Base-by-base conservation (phyloP, 2,797 vertebrate species). In the Neosalanx taihuensis region DNA sequence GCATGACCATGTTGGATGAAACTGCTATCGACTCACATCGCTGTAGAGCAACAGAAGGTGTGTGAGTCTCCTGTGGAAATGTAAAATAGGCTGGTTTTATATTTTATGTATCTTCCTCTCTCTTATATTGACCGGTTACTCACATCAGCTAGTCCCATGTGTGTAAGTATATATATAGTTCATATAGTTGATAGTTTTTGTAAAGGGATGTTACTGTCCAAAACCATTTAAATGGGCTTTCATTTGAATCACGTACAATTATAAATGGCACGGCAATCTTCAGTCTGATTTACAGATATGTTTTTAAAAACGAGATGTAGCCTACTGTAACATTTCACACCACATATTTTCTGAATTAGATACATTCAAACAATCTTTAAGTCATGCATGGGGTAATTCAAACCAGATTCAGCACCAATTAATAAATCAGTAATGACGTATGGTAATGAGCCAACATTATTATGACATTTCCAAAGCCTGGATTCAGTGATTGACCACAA, bases 11-110 rank as follows among this genome's bases (percentile, higher is more conserved):
- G 29, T 35, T 68, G 78, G 76, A 64, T 33, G 64, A 77, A 60
- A 68, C 69, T 73, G 78, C 73, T 63, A 85, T 83, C 76, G 81
- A n/a, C 20, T 26, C 74, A 76, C 73, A 82, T 81, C 67, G 58
- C 70, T 69, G n/a, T 70, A 75, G 46, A 64, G n/a, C 10, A 57
- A 29, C 18, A 49, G 60, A 56, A 68, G 0, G 13, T 53, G 70
- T 56, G 56, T 46, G n/a, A 0, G 59, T 46, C 62, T 62, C 12
- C 41, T 58, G 72, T 33, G 18, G 58, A 78, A 81, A 67, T 68
- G 4, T 20, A 72, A 59, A 20, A 10, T 26, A 59, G 3, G 6
- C 57, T 64, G 62, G 33, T 35, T n/a, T 64, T 20, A 7, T 46
- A 26, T 2, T 65, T 65, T 13, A 23, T 15, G n/a, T 65, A 23